Base-by-base conservation (phyloP, 2,113 vertebrate species). In the Mus musculus region DNA sequence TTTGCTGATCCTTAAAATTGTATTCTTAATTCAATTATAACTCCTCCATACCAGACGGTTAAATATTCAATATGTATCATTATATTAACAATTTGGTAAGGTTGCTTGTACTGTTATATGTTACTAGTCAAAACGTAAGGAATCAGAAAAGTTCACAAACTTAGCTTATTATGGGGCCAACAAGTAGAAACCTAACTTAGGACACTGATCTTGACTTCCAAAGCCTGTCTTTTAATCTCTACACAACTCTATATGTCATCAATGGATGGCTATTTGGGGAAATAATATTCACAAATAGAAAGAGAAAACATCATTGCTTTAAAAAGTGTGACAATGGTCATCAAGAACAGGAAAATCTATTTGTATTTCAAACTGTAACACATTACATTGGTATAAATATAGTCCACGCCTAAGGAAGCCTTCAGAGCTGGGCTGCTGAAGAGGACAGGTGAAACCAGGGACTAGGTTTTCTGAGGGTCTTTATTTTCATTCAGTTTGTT, bases 1-100 rank as follows among this genome's bases (percentile, higher is more conserved):
- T 88, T 89, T 75, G 12, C 91, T 96, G 82, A 94, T 46, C 54
- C 61, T 90, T 65, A 96, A 94, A 93, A 42, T 49, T 59, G 65
- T 17, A 87, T 61, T 89, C 76, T 52, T 59, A 59, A 82, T 71
- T 1, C 19, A 85, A 82, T n/a, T 90, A 84, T n/a, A n/a, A n/a
- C 19, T 88, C 12, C 17, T 3, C 61, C 11, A 2, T 73, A 42
- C 7, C 3, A 67, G 33, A 82, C 11, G 54, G 9, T 16, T 73
- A 89, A 90, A 28, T 20, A 56, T 8, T 95, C 61, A 80, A 17
- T 67, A 14, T 46, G 61, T 10, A 87, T 46, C 5, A 42, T 36
- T 82, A 17, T 1, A 71, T 69, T 14, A 86, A 69, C 86, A 73
- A 90, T n/a, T 63, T 85, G 56, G 19, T 65, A 4, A 86, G 3